Conservation (phyloP, 2,797 vertebrate genomes). For the Alca torda region DNA sequence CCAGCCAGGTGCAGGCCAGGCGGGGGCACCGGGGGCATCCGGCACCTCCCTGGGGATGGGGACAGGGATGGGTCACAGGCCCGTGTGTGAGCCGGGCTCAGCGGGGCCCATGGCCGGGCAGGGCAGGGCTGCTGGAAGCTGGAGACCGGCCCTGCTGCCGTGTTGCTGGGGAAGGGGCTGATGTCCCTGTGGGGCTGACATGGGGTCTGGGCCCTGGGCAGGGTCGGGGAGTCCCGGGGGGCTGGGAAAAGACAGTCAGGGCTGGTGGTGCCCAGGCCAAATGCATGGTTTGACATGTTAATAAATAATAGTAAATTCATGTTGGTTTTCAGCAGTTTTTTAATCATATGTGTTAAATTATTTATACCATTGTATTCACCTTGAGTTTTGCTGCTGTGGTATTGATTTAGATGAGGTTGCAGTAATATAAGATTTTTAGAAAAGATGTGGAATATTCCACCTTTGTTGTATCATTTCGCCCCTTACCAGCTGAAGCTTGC, state of each 20-base stretch:
- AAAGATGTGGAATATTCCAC: not conserved
- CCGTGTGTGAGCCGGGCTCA: rapidly evolving
- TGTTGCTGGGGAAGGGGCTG: rapidly evolving
- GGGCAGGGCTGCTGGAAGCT: not conserved
- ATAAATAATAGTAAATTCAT: not conserved
- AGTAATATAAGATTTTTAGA: not conserved
- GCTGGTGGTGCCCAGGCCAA: not conserved
- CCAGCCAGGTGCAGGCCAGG: not conserved
- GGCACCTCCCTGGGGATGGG: not conserved
- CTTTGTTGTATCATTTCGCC: not conserved
- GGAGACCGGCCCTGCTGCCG: rapidly evolving
- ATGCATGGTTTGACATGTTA: not conserved
- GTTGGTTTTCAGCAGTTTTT: not conserved
- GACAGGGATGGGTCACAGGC: rapidly evolving
- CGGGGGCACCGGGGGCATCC: rapidly evolving
- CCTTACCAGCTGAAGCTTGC: not conserved
- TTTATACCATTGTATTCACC: not conserved
- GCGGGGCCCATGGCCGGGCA: too few species aligned
- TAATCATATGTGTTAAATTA: not conserved
- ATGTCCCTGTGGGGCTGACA: rapidly evolving
- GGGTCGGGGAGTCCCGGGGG: rapidly evolving
- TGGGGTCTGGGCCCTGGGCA: too few species aligned
- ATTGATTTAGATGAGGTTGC: not conserved
- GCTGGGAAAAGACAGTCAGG: not conserved
- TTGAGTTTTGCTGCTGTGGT: not conserved